Base-by-base conservation (phyloP, 2,888 invertebrate species). In the Ditula angustiorana region DNA sequence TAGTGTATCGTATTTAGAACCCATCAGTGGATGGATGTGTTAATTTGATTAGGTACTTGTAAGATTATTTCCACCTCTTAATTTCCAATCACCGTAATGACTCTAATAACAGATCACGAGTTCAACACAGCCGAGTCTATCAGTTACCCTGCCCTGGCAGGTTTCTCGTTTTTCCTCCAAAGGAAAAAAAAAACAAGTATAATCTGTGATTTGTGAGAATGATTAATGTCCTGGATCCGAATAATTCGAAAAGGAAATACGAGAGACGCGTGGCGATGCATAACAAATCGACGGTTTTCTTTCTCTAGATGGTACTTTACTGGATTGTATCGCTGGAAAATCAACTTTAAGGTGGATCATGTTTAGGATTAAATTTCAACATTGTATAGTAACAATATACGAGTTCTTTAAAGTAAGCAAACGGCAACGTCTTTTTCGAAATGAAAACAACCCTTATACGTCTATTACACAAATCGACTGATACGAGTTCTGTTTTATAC, bases 141-240 rank as follows among this genome's bases (percentile, higher is more conserved):
- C 11, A 50, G 30, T 50, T 50, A 30, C 19, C 50, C 50, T 5
- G 1, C 5, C 23, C 35, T 53, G 53, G 24, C 53, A 53, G 35
- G 35, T 24, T 53, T 37, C 35, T 53, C n/a, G 35, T 23, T 19
- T 50, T 26, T 49, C 5, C 19, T 28, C 5, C 5, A n/a, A n/a
- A n/a, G n/a, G 19, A 50, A 53, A 35, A 24, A 35, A n/a, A 53
- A 35, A 35, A 33, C 30, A 30, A 53, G 23, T 7, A 13, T 35
- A 53, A 53, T 35, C 53, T 53, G 53, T 53, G 53, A 53, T 53
- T 53, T 53, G 53, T 53, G 35, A 19, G 35, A 53, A 53, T 53
- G 53, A 53, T 53, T 24, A 24, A 53, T 53, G 53, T n/a, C 23
- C 13, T 16, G n/a, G 35, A 53, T 35, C 35, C 35, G 35, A 19